These are phyloP conservation scores for Standfussiana lucernea DNA, from an alignment of 2,888 invertebrate genomes.

Conservation along the genomic window DNA sequence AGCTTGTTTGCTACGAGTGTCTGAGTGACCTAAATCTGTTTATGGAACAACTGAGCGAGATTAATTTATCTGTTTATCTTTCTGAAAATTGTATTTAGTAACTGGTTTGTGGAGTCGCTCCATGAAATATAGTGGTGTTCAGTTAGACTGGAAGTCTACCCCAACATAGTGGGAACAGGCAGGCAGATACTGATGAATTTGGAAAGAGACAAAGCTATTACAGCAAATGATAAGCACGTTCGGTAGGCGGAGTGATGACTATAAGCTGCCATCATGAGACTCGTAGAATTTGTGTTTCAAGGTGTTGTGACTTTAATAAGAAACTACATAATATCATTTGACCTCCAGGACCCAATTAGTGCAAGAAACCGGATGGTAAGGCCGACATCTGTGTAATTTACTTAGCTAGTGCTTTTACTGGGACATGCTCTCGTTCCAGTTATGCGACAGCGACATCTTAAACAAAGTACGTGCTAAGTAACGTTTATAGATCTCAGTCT, in stretches of 20 bases:
- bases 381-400: not conserved
- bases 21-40: constrained; percentile 17
- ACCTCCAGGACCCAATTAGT: not conserved
- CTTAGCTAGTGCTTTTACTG: not conserved
- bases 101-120: not conserved
- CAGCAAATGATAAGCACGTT: not conserved
- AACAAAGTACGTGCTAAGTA: not conserved
- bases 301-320: constrained; percentile 9
- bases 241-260: not conserved
- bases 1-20: constrained; percentile 33
- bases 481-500: not conserved
- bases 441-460: not conserved
- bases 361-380: not conserved
- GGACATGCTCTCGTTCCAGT: not conserved
- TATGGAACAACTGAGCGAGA: not conserved
- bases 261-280: not conserved
- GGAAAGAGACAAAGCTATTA: not conserved
- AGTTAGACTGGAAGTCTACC: not conserved
- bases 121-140: not conserved
- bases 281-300: constrained; percentile 5
- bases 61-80: not conserved
- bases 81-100: not conserved
- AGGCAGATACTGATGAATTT: too few species aligned
- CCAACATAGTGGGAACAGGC: too few species aligned
- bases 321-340: constrained; percentile 12